These are phyloP conservation scores for Lagocephalus sceleratus DNA, from an alignment of 2,797 vertebrate species.

Conservation along the genomic window DNA sequence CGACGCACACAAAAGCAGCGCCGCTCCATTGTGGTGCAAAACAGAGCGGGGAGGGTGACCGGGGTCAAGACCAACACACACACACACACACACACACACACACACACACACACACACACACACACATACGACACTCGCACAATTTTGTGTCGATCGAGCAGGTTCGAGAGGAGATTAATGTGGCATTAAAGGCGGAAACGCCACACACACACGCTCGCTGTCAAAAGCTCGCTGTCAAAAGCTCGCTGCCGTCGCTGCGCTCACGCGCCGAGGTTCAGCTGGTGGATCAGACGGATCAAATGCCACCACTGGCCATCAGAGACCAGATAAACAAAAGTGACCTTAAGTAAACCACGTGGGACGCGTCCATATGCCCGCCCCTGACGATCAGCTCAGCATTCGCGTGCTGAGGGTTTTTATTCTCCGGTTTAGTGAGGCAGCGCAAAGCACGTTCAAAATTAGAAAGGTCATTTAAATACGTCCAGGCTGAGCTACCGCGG, in stretches of 20 bases:
- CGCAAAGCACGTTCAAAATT: too few species aligned
- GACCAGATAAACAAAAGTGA: slow-evolving; percentile 30
- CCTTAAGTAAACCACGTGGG: slow-evolving; percentile 20
- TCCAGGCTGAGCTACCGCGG: too few species aligned
- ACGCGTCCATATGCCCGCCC: background rate
- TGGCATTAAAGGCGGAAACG: slow-evolving; percentile 43
- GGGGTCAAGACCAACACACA: slow-evolving; percentile 28
- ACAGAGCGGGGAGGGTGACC: slow-evolving; percentile 49
- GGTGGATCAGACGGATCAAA: slow-evolving; percentile 32
- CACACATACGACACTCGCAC: slow-evolving; percentile 42
- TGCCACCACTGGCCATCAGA: slow-evolving; percentile 31
- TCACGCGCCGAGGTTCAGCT: slow-evolving; percentile 20
- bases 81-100: slow-evolving; percentile 30
- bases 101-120: slow-evolving; percentile 7
- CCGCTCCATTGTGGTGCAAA: slow-evolving; percentile 69
- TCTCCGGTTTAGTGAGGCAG: too few species aligned
- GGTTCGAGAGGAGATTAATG: slow-evolving; percentile 44
- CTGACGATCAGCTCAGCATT: background rate
- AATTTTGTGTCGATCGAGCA: slow-evolving; percentile 40
- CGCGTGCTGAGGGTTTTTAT: too few species aligned
- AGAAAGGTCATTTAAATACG: too few species aligned
- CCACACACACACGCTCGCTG: slow-evolving; percentile 14
- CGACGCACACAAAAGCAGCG: slow-evolving; percentile 62
- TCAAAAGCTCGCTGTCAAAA: slow-evolving; percentile 18
- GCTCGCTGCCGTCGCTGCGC: slow-evolving; percentile 47